Percentiles rank a stretch among this genome's conserved stretches.
Conservation (phyloP, 1,140 invertebrate species). For the Magallana ariakensis region DNA sequence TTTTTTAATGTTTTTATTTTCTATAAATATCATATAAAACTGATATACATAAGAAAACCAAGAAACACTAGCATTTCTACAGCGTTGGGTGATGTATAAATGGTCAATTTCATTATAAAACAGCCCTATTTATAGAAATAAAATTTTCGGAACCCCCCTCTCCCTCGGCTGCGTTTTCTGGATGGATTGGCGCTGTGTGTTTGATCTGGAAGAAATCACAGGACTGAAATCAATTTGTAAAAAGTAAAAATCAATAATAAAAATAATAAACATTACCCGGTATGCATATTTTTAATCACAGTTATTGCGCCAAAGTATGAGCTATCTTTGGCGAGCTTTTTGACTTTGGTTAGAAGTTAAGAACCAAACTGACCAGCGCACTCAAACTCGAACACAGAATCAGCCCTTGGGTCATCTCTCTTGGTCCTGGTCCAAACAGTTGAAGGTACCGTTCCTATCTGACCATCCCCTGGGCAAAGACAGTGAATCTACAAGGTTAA, state of each 20-base stretch:
- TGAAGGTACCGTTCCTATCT: not conserved
- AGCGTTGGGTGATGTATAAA: not conserved
- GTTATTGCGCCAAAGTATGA: too few relatives aligned
- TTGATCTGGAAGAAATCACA: not conserved
- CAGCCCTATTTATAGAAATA: slow-evolving; percentile 2
- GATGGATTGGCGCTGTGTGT: not conserved
- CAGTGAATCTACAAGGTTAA: slow-evolving; percentile 23
- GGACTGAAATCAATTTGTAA: too few relatives aligned
- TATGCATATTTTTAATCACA: too few relatives aligned
- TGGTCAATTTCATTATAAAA: not conserved
- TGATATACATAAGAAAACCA: not conserved
- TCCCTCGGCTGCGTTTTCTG: not conserved
- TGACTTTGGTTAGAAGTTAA: too few relatives aligned
- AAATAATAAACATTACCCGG: too few relatives aligned
- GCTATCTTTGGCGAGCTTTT: too few relatives aligned
- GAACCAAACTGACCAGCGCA: not conserved
- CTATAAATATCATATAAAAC: slow-evolving; percentile 33
- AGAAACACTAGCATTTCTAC: slow-evolving; percentile 16
- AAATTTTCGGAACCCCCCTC: not conserved
- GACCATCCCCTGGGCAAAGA: slow-evolving; percentile 26
- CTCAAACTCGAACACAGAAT: slow-evolving; percentile 17
- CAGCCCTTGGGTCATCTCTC: slow-evolving; percentile 24
- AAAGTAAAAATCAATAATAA: too few relatives aligned
- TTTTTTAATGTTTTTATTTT: not conserved
- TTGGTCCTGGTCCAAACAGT: slow-evolving; percentile 10